A percentile compares a stretch with the other conserved stretches of the same genome.
Conservation (phyloP, 2,113 vertebrate genomes). For the Martes martes region DNA sequence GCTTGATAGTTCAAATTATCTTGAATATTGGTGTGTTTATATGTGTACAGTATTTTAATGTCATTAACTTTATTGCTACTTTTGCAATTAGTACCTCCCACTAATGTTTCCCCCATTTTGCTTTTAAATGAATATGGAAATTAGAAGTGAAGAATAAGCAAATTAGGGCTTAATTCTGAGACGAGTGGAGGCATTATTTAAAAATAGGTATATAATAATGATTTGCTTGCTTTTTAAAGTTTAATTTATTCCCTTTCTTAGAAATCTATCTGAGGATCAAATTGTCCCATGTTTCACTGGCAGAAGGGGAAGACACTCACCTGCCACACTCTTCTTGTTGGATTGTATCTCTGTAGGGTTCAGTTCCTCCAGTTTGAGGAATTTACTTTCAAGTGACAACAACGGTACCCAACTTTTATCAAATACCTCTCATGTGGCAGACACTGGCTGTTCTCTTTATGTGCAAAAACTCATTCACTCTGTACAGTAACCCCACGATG, state of each 20-base stretch:
- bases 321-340: neutral
- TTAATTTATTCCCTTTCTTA: constrained; percentile 25
- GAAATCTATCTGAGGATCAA: neutral
- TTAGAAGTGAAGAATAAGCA: constrained; percentile 53
- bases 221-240: constrained; percentile 44
- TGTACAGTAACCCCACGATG: neutral
- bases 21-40: constrained; percentile 22
- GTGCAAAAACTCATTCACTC: neutral
- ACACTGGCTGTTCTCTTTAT: neutral
- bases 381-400: neutral
- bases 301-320: neutral
- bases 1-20: constrained; percentile 36
- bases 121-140: constrained; percentile 62
- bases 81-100: constrained; percentile 51
- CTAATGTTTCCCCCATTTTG: constrained; percentile 50
- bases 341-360: neutral
- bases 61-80: constrained; percentile 56
- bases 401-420: neutral
- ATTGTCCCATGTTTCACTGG: neutral
- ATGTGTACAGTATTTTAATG: constrained; percentile 8
- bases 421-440: neutral
- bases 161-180: constrained; percentile 57
- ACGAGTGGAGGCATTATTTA: constrained; percentile 16
- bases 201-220: constrained; percentile 46
- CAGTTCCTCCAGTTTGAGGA: neutral